A percentile compares a stretch with the other conserved stretches of the same genome.
These are phyloP conservation scores for Erythrocercus mccallii DNA, from an alignment of 2,113 vertebrate species.

Conservation along the genomic window DNA sequence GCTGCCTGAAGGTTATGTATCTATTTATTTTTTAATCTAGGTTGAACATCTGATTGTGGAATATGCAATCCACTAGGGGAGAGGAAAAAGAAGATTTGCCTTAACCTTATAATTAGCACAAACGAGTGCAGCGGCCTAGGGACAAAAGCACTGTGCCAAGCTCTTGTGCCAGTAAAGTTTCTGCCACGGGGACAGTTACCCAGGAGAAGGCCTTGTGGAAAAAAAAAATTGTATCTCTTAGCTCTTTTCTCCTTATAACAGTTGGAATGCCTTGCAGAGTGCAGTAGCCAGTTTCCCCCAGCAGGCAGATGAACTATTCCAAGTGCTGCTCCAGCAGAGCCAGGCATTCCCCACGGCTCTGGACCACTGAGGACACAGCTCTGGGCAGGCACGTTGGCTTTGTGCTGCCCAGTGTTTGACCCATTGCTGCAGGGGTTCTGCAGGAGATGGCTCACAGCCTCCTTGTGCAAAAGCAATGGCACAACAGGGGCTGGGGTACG, in stretches of 20 bases:
- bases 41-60: background rate
- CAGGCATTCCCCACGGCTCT: background rate
- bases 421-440: background rate
- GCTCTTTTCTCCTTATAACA: background rate
- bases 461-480: background rate
- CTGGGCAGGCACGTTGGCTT: fast-evolving
- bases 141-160: background rate
- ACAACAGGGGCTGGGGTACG: background rate
- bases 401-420: background rate
- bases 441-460: background rate
- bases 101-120: background rate
- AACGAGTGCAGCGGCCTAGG: background rate
- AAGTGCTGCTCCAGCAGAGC: background rate
- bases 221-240: background rate
- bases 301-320: background rate
- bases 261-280: background rate
- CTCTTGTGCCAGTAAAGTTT: background rate
- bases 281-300: background rate
- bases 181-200: background rate
- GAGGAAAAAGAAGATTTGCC: background rate
- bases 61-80: background rate
- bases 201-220: background rate
- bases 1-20: background rate
- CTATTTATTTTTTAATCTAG: background rate
- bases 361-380: fast-evolving